Conservation (phyloP, 30 jellyfish, hydroid and myxozoan genomes). For the Mastigias papua region DNA sequence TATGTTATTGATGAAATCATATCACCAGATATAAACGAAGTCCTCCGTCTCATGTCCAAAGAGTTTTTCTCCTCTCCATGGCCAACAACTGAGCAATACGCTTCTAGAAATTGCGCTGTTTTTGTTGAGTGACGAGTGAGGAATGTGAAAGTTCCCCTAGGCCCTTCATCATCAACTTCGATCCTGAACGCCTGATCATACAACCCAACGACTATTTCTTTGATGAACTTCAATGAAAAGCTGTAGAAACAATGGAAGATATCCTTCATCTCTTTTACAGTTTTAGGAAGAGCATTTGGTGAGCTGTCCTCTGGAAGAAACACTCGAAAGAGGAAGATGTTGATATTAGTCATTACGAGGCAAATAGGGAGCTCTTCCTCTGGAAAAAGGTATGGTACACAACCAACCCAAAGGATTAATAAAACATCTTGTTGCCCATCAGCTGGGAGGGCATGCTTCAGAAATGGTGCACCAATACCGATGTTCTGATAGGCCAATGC, state of each 20-base stretch:
- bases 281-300: constrained; percentile 57
- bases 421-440: constrained; percentile 73
- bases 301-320: constrained; percentile 71
- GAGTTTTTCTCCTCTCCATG: constrained; percentile 61
- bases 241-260: constrained; percentile 84
- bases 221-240: constrained; percentile 71
- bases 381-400: constrained; percentile 90
- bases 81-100: constrained; percentile 74
- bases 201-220: constrained; percentile 88
- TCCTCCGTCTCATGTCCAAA: constrained; percentile 51
- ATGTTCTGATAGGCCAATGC: constrained; percentile 72
- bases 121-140: constrained; percentile 91
- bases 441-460: constrained; percentile 52
- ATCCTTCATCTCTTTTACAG: constrained; percentile 74
- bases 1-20: constrained; percentile 53
- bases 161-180: constrained; percentile 94
- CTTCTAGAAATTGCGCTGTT: constrained; percentile 89
- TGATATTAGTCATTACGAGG: constrained; percentile 83
- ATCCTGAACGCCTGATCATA: constrained; percentile 95
- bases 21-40: constrained; percentile 63
- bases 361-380: constrained; percentile 93
- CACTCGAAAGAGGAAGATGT: constrained; percentile 87
- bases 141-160: constrained; percentile 91
- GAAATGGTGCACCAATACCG: constrained; percentile 69
- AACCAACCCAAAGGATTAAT: constrained; percentile 91